Conservation (phyloP, 2,797 vertebrate species). For the Falco novaeseelandiae region DNA sequence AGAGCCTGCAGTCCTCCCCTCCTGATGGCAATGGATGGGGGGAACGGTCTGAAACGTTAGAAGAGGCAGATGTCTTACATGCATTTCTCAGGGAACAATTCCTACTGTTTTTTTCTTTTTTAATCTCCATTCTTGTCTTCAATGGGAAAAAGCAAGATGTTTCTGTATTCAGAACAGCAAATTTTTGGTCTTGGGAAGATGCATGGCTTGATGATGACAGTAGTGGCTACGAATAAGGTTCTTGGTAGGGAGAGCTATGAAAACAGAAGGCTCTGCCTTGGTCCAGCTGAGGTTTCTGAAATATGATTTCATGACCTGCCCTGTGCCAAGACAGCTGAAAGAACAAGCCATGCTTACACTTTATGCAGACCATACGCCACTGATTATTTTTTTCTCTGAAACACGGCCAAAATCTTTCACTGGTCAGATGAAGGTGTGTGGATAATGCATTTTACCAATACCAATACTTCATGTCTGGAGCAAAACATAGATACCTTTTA, state of each 20-base stretch:
- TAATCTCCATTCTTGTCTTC: background rate
- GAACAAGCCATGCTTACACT: background rate
- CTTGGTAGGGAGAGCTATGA: background rate
- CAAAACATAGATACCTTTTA: background rate
- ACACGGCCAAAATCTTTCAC: background rate
- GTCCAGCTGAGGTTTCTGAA: background rate
- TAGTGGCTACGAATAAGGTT: background rate
- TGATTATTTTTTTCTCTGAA: background rate
- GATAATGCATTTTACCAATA: background rate
- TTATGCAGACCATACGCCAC: slow-evolving; percentile 24
- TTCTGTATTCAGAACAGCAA: background rate
- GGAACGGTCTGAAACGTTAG: background rate
- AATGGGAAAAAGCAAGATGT: background rate
- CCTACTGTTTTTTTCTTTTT: background rate
- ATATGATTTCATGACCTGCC: background rate
- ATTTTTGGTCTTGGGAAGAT: background rate
- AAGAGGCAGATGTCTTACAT: background rate
- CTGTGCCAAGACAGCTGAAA: background rate
- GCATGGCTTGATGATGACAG: background rate
- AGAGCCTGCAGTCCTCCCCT: background rate
- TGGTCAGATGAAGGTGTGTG: background rate
- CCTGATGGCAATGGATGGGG: fast-evolving
- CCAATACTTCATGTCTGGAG: background rate
- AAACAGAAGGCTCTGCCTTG: background rate
- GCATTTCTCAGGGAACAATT: background rate